phyloP scores from a whole-genome alignment of 2,888 invertebrate species.

The Drosophila koepferae region DNA sequence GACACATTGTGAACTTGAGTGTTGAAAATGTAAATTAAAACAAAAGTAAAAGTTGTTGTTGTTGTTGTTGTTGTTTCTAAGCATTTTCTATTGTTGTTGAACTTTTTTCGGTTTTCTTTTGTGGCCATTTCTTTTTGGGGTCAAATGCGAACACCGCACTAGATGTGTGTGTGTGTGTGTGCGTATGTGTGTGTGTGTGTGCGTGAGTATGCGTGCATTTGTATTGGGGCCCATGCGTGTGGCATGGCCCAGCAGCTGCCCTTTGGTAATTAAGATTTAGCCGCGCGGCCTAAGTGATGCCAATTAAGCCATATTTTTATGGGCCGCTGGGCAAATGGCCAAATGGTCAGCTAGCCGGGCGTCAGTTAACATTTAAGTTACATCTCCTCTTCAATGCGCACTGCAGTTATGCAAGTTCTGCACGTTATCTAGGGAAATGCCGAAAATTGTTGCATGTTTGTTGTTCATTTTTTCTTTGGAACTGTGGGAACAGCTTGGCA shows the following conservation, averaged over 20 bases:
- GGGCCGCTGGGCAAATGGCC: conserved; percentile 32
- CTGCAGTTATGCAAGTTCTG: conserved; percentile 69
- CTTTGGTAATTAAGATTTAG: conserved; percentile 68
- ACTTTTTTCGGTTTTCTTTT: conserved; percentile 51
- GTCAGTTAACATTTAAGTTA: conserved; percentile 3
- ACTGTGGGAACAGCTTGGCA: conserved; percentile 49
- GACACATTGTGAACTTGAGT: conserved; percentile 63
- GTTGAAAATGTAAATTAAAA: conserved; percentile 69
- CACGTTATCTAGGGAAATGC: conserved; percentile 22
- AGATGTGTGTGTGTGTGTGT: conserved; percentile 7
- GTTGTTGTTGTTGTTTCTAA: conserved; percentile 47
- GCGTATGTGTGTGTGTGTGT: conserved; percentile 10
- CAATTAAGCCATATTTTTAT: conserved; percentile 71
- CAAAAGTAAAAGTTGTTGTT: conserved; percentile 72
- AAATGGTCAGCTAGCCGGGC: background rate
- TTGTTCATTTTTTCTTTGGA: conserved; percentile 32
- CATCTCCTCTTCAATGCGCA: background rate
- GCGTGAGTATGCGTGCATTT: conserved; percentile 1
- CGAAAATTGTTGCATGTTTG: conserved; percentile 42
- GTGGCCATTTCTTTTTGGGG: conserved; percentile 54
- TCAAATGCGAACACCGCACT: conserved; percentile 51
- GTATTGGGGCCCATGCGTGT: conserved; percentile 7
- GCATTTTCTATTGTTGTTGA: conserved; percentile 58
- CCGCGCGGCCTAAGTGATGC: conserved; percentile 68
- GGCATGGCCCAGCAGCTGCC: conserved; percentile 27